These are phyloP conservation scores for Anolis carolinensis DNA, from an alignment of 2,113 vertebrate species.

Conservation along the genomic window DNA sequence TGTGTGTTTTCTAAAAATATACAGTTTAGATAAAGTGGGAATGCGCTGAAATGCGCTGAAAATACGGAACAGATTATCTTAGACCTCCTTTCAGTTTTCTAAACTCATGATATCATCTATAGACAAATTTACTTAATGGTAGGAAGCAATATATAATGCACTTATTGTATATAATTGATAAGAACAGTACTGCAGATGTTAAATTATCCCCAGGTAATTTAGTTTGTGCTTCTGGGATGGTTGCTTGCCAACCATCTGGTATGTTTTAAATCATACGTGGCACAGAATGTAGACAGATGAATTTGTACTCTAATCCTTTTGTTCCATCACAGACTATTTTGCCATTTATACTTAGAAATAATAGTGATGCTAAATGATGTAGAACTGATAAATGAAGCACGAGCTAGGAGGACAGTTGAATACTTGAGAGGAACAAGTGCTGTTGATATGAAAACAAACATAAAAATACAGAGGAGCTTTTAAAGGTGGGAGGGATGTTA, in stretches of 20 bases:
- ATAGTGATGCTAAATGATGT: background rate
- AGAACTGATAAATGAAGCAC: background rate
- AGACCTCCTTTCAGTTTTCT: background rate
- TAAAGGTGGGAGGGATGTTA: background rate
- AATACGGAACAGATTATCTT: background rate
- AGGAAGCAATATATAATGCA: conserved; percentile 4
- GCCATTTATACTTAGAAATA: background rate
- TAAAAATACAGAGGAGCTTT: background rate
- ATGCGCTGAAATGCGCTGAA: background rate
- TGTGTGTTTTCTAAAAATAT: background rate
- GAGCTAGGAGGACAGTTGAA: background rate
- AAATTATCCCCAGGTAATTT: conserved; percentile 35
- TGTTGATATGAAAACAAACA: background rate
- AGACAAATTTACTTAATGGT: background rate
- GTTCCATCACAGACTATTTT: background rate
- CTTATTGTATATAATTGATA: conserved; percentile 14
- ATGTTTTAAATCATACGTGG: background rate
- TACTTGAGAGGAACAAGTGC: too few species aligned
- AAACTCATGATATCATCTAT: background rate
- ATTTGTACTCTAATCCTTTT: background rate
- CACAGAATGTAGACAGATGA: background rate
- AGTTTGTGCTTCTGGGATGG: background rate
- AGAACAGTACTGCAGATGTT: background rate
- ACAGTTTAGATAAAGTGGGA: background rate
- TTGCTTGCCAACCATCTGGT: conserved; percentile 22